Base-by-base conservation (phyloP, 1,140 invertebrate genomes). In the Hylyphantes graminicola region DNA sequence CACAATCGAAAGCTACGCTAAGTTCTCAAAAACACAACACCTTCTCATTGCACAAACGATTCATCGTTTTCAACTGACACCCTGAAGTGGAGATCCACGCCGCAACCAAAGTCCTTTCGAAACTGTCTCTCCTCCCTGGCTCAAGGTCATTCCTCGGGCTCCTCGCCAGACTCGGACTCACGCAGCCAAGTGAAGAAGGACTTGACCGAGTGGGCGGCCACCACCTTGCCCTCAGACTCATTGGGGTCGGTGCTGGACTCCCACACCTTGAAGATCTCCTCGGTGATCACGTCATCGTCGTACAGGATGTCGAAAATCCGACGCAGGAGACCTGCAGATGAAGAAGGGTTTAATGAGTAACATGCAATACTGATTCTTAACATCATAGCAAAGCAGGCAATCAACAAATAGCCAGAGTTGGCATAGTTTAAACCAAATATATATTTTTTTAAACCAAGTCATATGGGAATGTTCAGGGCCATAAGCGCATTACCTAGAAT, bases 221-320 rank as follows among this genome's bases (percentile, higher is more conserved):
- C 90, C 13, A 90, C 92, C 87, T 93, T 93, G 54, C 93, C 92
- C 70, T 91, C 90, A 17, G 89, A 88, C 87, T 93, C 92, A 0
- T 88, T 87, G 15, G 90, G 89, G 83, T 91, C 91, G 10, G 89
- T 87, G 87, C 89, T 90, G 7, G 87, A 88, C 84, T 92, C 90
- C 93, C 93, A 93, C 67, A 91, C 88, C 57, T 91, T 88, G 87
- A 93, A 93, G 70, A 92, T 91, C 78, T 93, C 92, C 85, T 91
- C 91, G 67, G 92, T 92, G 85, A 93, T 91, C 68, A 93, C 88
- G 86, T 91, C 91, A 83, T 92, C 89, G 85, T 93, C 92, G 79
- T 90, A 92, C n/a, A 93, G 88, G 15, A 88, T 88, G 68, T 91
- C 90, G 88, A 93, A 92, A 78, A 92, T 91, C 82, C 89, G 87